Conservation (phyloP, 2,113 vertebrate genomes). For the Panurus biarmicus region DNA sequence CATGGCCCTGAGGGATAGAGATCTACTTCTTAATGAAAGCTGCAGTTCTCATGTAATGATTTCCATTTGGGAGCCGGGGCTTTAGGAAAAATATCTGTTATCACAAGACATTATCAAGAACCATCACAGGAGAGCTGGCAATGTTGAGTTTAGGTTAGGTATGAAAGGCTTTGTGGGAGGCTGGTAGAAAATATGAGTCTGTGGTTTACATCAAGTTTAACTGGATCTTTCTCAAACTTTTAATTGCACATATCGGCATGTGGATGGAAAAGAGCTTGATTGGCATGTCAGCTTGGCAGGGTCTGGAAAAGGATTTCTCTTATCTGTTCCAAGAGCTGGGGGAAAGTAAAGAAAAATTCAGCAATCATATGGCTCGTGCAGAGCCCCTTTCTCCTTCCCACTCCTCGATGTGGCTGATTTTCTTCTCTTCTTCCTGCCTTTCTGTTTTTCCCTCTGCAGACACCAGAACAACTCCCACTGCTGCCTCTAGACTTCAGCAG, state of each 20-base stretch:
- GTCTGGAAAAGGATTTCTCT: background rate
- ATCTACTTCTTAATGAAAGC: conserved; percentile 1
- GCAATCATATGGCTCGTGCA: background rate
- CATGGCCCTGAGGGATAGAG: background rate
- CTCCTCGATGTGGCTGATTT: background rate
- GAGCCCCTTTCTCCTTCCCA: background rate
- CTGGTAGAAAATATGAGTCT: background rate
- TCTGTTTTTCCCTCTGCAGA: background rate
- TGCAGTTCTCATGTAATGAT: background rate
- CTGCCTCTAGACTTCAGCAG: background rate
- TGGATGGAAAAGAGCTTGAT: background rate
- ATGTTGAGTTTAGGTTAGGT: background rate
- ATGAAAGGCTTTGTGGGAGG: conserved; percentile 1
- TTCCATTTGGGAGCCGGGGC: background rate
- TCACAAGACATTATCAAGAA: background rate
- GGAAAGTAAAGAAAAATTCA: background rate
- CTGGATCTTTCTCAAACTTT: background rate
- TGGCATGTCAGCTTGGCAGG: background rate
- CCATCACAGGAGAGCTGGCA: background rate
- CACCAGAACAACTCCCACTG: background rate
- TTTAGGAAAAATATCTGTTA: background rate
- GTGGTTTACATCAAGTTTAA: background rate
- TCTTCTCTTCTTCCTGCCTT: background rate
- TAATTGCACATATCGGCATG: background rate
- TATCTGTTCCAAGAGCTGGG: background rate